Evolutionary conservation across 1,140 invertebrate species (phyloP), one percentile per base, ranked within the genome.

Genomic region (Ostrea edulis): DNA sequence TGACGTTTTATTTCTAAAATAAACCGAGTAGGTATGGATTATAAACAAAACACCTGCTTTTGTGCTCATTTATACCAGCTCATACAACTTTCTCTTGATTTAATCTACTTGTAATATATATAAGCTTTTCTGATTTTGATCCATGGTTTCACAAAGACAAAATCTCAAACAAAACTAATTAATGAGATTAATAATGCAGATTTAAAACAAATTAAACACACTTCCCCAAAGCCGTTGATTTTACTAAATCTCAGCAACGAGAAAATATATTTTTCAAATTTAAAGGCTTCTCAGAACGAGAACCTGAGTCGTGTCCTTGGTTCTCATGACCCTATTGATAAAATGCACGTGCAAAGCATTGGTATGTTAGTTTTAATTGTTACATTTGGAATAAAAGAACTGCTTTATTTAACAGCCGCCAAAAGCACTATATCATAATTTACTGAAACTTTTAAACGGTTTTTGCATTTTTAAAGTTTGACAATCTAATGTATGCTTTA

Each of bases 111-210:
- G 12, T 29, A 71, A 29, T 71, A n/a, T n/a, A n/a, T 9, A 35
- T 29, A 29, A 29, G 68, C 68, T 77, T 14, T 29, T 35, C 29
- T 12, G 29, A 77, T 35, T 77, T 77, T 77, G 12, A 77, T 77
- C 68, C 68, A 77, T 77, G 25, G 68, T 77, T 71, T 77, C 68
- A 77, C 29, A 29, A 77, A 77, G 9, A 77, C 25, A 77, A 71
- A 77, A 44, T 25, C 25, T 77, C 25, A 11, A 25, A 77, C 14
- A 77, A 62, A 62, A 20, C 55, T 62, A 62, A 62, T 62, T 62
- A 62, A 62, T 62, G 55, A 20, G 55, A 62, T 62, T 62, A 20
- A 62, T 20, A 7, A 20, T 20, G 11, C 9, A 20, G 55, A n/a
- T 62, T 62, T 62, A 62, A 58, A 62, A n/a, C 17, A 62, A 20